Percentiles rank a stretch among this genome's conserved stretches.
phyloP scores from a whole-genome alignment of 2,113 vertebrate species.

The Speoplatyrhinus poulsoni region DNA sequence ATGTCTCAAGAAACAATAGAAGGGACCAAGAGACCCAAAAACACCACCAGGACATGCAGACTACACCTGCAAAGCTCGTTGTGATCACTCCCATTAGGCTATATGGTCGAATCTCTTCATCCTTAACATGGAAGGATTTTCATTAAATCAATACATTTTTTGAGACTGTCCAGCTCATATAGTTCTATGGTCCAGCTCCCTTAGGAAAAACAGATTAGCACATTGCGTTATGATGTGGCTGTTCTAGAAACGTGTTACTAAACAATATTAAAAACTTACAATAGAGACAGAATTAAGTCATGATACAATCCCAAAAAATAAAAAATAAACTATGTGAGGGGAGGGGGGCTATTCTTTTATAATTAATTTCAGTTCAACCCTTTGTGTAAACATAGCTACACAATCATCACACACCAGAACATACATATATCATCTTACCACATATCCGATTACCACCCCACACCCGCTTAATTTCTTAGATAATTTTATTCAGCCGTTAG shows the following conservation, averaged over 20 bases:
- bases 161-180: too few relatives aligned
- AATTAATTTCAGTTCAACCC: constrained; percentile 5
- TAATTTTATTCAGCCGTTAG: constrained; percentile 18
- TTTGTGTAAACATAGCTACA: constrained; percentile 38
- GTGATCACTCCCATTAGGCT: background rate
- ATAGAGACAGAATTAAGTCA: constrained; percentile 12
- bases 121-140: too few relatives aligned
- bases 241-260: constrained; percentile 4
- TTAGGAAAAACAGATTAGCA: constrained; percentile 16
- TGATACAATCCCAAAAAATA: constrained; percentile 38
- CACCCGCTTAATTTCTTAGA: constrained; percentile 2
- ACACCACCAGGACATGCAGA: background rate
- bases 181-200: background rate
- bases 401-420: constrained; percentile 14
- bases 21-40: background rate
- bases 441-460: constrained; percentile 6
- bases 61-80: background rate
- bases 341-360: constrained; percentile 24
- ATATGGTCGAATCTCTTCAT: too few relatives aligned
- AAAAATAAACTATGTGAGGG: too few relatives aligned
- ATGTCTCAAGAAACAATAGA: background rate
- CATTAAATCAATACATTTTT: too few relatives aligned
- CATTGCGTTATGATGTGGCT: constrained; percentile 19
- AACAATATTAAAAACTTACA: constrained; percentile 22
- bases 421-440: background rate